These are phyloP conservation scores for Homarus americanus DNA, from an alignment of 1,140 invertebrate genomes.

Conservation along the genomic window DNA sequence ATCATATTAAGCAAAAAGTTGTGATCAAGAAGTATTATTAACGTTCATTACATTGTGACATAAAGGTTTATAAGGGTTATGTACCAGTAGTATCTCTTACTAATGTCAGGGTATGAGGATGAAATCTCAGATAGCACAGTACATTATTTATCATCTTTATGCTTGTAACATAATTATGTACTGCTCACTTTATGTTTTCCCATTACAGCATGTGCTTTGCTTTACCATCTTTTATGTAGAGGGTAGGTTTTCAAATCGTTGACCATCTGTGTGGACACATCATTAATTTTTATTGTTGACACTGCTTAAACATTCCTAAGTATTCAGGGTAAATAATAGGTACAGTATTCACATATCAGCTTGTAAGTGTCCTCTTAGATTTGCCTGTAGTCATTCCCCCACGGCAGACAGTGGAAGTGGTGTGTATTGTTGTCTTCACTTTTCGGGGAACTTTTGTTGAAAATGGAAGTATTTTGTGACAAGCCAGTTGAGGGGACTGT, in stretches of 20 bases:
- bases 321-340: background rate
- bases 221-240: background rate
- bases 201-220: background rate
- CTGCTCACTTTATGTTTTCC: background rate
- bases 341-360: too few species aligned
- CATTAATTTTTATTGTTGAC: background rate
- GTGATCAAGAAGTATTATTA: background rate
- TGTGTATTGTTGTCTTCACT: too few species aligned
- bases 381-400: too few species aligned
- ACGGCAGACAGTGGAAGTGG: too few species aligned
- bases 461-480: too few species aligned
- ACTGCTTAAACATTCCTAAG: slow-evolving; percentile 1
- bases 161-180: background rate
- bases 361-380: too few species aligned
- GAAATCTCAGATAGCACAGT: background rate
- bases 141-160: background rate
- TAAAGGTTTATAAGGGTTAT: background rate
- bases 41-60: background rate
- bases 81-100: background rate
- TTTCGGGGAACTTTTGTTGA: too few species aligned
- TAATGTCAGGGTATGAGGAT: background rate
- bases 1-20: background rate
- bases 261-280: too few species aligned
- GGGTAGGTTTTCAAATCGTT: background rate
- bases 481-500: too few species aligned